These are phyloP conservation scores for Priapulus caudatus DNA, from an alignment of 2,888 invertebrate genomes.

Conservation along the genomic window DNA sequence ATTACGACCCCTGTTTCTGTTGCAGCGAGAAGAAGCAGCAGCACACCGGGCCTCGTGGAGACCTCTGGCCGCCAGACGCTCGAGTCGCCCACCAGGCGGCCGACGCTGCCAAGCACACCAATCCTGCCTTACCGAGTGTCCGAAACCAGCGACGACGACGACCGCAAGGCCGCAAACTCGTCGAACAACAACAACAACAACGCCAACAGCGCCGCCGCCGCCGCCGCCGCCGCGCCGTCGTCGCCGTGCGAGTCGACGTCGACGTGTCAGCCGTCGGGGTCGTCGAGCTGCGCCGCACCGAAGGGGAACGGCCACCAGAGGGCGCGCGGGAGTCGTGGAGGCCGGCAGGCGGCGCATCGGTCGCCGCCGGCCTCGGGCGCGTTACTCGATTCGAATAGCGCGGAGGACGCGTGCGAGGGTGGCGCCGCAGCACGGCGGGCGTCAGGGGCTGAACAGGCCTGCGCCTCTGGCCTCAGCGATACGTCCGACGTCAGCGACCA, in stretches of 20 bases:
- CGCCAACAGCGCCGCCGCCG: neutral
- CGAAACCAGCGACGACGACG: neutral
- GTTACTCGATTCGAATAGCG: no score
- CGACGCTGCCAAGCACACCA: neutral
- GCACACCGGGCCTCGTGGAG: constrained; percentile 89
- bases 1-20: no score
- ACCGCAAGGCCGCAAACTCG: neutral
- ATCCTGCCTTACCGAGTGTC: neutral
- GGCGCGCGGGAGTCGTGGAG: neutral
- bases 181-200: neutral
- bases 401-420: constrained; percentile 9
- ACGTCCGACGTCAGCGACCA: constrained; percentile 28
- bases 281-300: constrained; percentile 2
- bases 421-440: constrained; percentile 13
- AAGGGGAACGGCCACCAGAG: neutral
- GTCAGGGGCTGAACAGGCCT: constrained; percentile 19
- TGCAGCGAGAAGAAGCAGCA: constrained; percentile 87
- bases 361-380: no score
- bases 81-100: constrained; percentile 44
- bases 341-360: neutral
- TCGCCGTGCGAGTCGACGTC: neutral
- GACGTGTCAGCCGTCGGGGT: neutral
- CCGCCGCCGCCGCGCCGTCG: neutral
- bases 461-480: constrained; percentile 20
- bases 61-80: constrained; percentile 76